phyloP scores from a whole-genome alignment of 1,140 invertebrate genomes.

The Lycorma delicatula region DNA sequence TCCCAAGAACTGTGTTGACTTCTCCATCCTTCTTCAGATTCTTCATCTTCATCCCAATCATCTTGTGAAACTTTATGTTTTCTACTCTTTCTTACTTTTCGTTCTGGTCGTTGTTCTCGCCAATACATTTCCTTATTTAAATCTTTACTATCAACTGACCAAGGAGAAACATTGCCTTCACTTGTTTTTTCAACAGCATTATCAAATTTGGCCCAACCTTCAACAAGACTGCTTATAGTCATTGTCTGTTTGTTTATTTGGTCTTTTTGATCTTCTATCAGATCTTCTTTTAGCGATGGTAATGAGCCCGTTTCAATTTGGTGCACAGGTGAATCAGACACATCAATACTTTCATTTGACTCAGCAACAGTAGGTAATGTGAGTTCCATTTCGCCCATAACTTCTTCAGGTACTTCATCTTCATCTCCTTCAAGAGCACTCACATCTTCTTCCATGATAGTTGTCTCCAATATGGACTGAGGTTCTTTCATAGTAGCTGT shows the following conservation, averaged over 20 bases:
- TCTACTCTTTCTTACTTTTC: conserved; percentile 24
- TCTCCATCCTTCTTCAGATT: conserved; percentile 27
- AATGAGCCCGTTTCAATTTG: not conserved
- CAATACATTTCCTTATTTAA: conserved; percentile 39
- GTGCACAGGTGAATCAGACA: conserved; percentile 7
- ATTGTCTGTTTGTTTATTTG: conserved; percentile 32
- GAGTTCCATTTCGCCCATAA: conserved; percentile 13
- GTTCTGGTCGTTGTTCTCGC: conserved; percentile 21
- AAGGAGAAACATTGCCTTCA: conserved; percentile 54
- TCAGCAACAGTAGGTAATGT: conserved; percentile 14
- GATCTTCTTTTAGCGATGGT: not conserved
- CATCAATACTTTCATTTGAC: conserved; percentile 14
- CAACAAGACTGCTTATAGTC: conserved; percentile 23
- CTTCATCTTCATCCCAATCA: conserved; percentile 33
- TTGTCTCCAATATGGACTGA: conserved; percentile 31
- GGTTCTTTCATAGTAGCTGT: conserved; percentile 28
- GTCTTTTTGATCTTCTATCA: not conserved
- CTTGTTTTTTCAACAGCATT: conserved; percentile 35
- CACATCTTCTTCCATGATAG: conserved; percentile 31
- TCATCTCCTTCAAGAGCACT: conserved; percentile 26
- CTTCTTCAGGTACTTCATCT: conserved; percentile 21
- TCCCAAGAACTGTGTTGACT: conserved; percentile 26
- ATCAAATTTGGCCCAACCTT: conserved; percentile 43
- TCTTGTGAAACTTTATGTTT: conserved; percentile 20
- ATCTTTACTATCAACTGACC: conserved; percentile 68